Conservation (phyloP, 1,140 invertebrate species). For the Lepidurus packardi region DNA sequence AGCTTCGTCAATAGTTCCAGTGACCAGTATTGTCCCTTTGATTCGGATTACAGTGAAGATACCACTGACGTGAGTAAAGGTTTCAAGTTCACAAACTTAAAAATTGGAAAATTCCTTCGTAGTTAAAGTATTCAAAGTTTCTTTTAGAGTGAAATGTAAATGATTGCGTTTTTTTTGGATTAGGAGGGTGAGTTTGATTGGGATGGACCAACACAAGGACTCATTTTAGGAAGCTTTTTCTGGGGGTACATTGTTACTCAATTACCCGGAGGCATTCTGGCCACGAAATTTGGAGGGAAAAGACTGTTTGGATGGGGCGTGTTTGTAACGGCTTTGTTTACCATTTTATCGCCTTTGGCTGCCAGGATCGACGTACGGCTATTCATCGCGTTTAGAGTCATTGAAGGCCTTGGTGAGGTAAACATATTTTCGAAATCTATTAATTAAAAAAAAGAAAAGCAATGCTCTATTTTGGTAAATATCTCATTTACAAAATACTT, state of each 20-base stretch:
- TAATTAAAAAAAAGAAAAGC: neutral
- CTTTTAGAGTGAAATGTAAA: neutral
- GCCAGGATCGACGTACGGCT: slow-evolving; percentile 62
- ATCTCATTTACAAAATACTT: neutral
- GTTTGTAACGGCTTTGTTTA: slow-evolving; percentile 76
- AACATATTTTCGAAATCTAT: slow-evolving; percentile 40
- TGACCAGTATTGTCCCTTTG: neutral
- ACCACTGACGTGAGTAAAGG: neutral
- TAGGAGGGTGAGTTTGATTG: slow-evolving; percentile 64
- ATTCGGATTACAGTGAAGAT: neutral
- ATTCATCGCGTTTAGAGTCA: slow-evolving; percentile 71
- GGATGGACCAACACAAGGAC: slow-evolving; percentile 67
- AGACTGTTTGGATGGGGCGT: slow-evolving; percentile 68
- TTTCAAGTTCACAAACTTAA: neutral
- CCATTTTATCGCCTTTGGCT: slow-evolving; percentile 61
- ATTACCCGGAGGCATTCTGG: slow-evolving; percentile 74
- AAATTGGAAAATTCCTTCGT: neutral
- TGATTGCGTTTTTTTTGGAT: neutral
- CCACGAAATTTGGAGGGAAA: slow-evolving; percentile 60
- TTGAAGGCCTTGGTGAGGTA: slow-evolving; percentile 88
- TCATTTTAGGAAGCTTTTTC: slow-evolving; percentile 78
- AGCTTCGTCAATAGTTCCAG: neutral
- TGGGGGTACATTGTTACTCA: slow-evolving; percentile 82
- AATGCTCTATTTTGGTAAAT: neutral
- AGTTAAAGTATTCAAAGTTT: neutral